Evolutionary conservation across 2,888 invertebrate genomes (phyloP), one percentile per base, ranked within the genome.

Genomic region (Trichacis sp.): DNA sequence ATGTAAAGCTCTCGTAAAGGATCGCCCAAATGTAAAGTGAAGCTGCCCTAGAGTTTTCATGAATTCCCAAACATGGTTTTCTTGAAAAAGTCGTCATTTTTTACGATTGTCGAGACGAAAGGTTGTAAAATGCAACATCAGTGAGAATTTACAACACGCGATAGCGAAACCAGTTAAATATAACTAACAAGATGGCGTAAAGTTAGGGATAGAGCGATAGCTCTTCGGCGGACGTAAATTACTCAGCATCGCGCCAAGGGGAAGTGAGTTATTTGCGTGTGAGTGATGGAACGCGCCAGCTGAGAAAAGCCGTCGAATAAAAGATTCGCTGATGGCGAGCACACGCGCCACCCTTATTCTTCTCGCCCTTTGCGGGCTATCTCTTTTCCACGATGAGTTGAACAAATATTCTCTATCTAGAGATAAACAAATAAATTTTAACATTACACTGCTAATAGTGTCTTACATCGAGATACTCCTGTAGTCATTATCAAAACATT

Each of bases 261-360:
- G 81, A 81, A 81, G 79, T 81, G 82, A 83, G 84, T 84, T 84
- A 83, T 83, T 83, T 82, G 81, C 81, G 83, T 78, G 81, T 80
- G 82, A 82, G 80, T 83, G 84, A 84, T 80, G 81, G 82, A 83
- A 80, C 80, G 81, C 77, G 79, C 80, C 83, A 82, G 82, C 82
- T 83, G 82, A 79, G 77, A 75, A 78, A 77, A 77, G 77, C 73
- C 75, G 72, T 73, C 68, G 75, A 71, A 67, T 72, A 74, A 77
- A 77, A 70, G 76, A 45, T 45, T 45, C 45, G 69, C 65, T 68
- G 66, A 61, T 63, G 58, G 70, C 61, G 63, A 66, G 70, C 71
- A 64, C 64, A 69, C 68, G 68, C 66, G 71, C 69, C 70, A 24
- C 69, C 51, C 51, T 57, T 68, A 33, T 64, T 67, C 67, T 64